Base-by-base conservation (phyloP, 2,888 invertebrate genomes). In the Acanthoscelides obtectus region DNA sequence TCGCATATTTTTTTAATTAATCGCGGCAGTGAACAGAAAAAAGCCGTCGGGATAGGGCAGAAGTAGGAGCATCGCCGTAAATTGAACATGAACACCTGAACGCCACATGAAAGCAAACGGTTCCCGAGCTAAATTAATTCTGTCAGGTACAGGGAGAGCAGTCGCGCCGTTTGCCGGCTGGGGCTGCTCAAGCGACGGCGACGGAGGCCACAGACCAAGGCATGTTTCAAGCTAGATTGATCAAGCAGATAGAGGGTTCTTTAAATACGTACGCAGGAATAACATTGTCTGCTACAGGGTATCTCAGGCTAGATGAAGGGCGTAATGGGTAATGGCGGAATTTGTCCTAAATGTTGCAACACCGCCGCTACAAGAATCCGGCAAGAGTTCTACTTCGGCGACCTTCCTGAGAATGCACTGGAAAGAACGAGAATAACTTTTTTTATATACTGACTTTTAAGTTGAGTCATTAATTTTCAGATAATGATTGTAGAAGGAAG, bases 71-170 rank as follows among this genome's bases (percentile, higher is more conserved):
- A 66, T 21, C 68, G 22, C 64, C 67, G 64, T 71, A 71, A 75
- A 77, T 75, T 75, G 76, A 74, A 72, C 74, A 75, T 76, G 77
- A 77, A 75, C 79, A 78, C 77, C 77, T 78, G 76, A 76, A 76
- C 75, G 76, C 75, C 77, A 76, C 79, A 79, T 78, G 77, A 80
- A 80, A 80, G 80, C 77, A 73, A 75, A 75, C 72, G 74, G 74
- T 76, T 77, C 75, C 77, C 78, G 80, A 81, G 80, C 80, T 80
- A 81, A 81, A 80, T 81, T 81, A 81, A 81, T 79, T 76, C 80
- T 81, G 81, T 81, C 81, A 80, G 77, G 78, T 73, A 73, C 81
- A 81, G 77, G 73, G 73, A 76, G 22, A 3, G 66, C 8, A 66
- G 66, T 45, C 12, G 45, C 45, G 45, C 45, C 17, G 45, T 45